Conservation (phyloP, 2,888 invertebrate genomes). For the Meiosimyza decipiens region DNA sequence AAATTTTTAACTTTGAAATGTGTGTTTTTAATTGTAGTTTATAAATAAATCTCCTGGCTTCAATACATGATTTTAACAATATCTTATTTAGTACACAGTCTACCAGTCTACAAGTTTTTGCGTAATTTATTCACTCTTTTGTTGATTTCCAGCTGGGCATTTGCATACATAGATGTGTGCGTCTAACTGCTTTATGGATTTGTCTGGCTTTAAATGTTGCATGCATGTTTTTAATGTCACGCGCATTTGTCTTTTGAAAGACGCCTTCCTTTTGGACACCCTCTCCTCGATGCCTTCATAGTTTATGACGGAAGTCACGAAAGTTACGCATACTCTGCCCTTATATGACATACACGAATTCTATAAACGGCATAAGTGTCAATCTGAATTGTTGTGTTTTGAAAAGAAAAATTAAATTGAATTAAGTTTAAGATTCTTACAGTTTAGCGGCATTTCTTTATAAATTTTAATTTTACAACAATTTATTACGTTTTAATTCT, state of each 20-base stretch:
- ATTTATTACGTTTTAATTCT: constrained; percentile 3
- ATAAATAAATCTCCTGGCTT: too few species aligned
- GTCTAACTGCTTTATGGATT: too few species aligned
- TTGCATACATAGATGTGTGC: background rate
- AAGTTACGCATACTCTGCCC: constrained; percentile 1
- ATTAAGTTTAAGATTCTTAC: background rate
- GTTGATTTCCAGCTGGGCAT: background rate
- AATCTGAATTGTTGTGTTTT: background rate
- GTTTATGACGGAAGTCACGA: constrained; percentile 23
- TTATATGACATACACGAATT: background rate
- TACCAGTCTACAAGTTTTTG: too few species aligned
- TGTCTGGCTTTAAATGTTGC: background rate
- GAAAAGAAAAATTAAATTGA: too few species aligned
- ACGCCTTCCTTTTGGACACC: constrained; percentile 3
- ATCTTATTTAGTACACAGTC: too few species aligned
- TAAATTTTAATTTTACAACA: background rate
- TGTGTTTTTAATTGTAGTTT: too few species aligned
- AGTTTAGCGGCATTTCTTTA: constrained; percentile 11
- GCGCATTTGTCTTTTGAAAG: background rate
- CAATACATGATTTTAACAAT: too few species aligned
- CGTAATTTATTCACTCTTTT: background rate
- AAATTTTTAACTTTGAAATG: too few species aligned
- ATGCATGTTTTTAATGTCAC: constrained; percentile 2
- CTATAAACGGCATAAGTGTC: background rate
- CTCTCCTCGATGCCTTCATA: background rate